phyloP scores from a whole-genome alignment of 2,113 vertebrate genomes.

The Pandion haliaetus region DNA sequence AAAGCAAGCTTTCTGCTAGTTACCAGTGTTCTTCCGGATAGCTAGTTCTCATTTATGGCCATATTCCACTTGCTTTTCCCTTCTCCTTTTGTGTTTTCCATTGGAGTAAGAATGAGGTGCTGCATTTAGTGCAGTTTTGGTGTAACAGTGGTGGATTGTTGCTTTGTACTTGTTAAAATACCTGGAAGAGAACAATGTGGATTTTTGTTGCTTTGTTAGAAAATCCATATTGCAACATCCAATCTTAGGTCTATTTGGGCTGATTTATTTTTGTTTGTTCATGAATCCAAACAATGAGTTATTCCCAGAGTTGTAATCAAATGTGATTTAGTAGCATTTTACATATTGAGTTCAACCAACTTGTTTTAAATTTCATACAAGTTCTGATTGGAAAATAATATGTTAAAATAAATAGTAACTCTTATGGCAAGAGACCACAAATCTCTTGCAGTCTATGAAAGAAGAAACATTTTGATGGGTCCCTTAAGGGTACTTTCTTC shows the following conservation, averaged over 20 bases:
- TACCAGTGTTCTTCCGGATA: neutral
- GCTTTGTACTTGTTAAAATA: neutral
- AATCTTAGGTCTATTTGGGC: neutral
- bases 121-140: neutral
- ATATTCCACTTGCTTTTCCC: neutral
- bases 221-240: neutral
- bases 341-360: neutral
- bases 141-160: neutral
- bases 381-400: neutral
- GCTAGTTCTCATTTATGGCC: neutral
- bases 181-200: neutral
- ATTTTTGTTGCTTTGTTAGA: neutral
- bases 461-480: neutral
- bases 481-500: neutral
- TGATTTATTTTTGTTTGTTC: neutral
- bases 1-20: neutral
- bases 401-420: neutral
- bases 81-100: neutral
- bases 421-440: neutral
- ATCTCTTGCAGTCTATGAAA: neutral
- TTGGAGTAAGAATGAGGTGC: neutral
- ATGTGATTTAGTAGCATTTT: neutral
- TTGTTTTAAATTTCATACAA: neutral
- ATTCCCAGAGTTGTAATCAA: neutral
- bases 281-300: neutral